Evolutionary conservation across 2,113 vertebrate genomes (phyloP), one percentile per base, ranked within the genome.

Genomic region (Paedocypris sp.): DNA sequence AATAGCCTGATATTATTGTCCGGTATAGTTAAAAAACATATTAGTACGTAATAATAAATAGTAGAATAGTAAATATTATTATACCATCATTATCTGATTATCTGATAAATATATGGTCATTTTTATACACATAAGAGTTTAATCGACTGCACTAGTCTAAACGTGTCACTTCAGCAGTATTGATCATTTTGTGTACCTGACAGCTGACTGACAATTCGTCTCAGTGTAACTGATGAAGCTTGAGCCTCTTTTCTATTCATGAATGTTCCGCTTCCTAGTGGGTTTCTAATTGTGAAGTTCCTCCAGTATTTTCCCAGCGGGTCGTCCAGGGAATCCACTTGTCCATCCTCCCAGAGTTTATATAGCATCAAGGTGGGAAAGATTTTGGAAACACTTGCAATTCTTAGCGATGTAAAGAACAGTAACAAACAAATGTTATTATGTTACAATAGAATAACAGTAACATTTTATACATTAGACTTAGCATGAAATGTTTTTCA

Each of bases 331-430:
- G 92, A 97, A 0, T 49, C 75, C 28, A 95, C 75, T 5, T 79
- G 77, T 4, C 91, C 90, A 12, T 91, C 86, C 66, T 97, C 90
- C 91, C 92, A 95, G 63, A 97, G 73, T 68, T 88, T 91, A 67
- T 94, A 94, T 16, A 97, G 23, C 91, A 94, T 93, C 19, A 97
- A 73, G 0, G 89, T 83, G 0, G 91, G 92, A 36, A 97, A 95
- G 67, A 97, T 83, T 81, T 94, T 95, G 10, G 93, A 94, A 62
- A 95, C 54, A 2, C 93, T 94, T 35, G 89, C 86, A 26, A 94
- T 92, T 69, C 91, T 97, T 29, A 62, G 54, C 20, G 25, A 12
- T 31, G 42, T 50, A 52, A n/a, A n/a, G n/a, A n/a, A 67, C 10
- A 23, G 12, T 59, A 41, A 31, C 5, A 13, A 35, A 33, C 31